Conservation (phyloP, 2,888 invertebrate genomes). For the Trachelus troglodyta region DNA sequence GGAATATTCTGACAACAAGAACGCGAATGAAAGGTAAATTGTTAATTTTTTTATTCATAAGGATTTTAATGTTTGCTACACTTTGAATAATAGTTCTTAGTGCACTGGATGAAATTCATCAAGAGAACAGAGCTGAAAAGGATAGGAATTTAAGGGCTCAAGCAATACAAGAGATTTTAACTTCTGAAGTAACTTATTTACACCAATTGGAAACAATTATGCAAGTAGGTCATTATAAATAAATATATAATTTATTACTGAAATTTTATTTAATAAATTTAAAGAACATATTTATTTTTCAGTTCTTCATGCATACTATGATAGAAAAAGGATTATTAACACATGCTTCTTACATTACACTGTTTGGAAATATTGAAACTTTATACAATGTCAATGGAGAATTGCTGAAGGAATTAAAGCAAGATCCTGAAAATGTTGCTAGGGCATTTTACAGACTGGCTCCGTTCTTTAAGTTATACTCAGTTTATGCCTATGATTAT, state of each 20-base stretch:
- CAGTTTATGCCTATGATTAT: slow-evolving; percentile 81
- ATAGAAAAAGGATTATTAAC: slow-evolving; percentile 69
- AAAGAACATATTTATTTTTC: slow-evolving; percentile 27
- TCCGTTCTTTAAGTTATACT: slow-evolving; percentile 83
- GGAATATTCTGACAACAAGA: slow-evolving; percentile 73
- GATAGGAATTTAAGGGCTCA: slow-evolving; percentile 65
- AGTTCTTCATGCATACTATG: slow-evolving; percentile 73
- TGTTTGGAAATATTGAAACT: slow-evolving; percentile 75
- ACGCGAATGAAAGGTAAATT: slow-evolving; percentile 70
- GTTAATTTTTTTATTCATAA: slow-evolving; percentile 3
- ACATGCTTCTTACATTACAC: slow-evolving; percentile 67
- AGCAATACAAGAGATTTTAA: slow-evolving; percentile 76
- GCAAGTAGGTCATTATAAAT: slow-evolving; percentile 61
- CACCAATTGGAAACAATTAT: slow-evolving; percentile 75
- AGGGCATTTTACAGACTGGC: slow-evolving; percentile 77
- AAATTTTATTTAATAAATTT: slow-evolving; percentile 1
- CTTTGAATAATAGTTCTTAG: slow-evolving; percentile 67
- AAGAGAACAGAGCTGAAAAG: slow-evolving; percentile 49
- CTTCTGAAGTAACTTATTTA: slow-evolving; percentile 77
- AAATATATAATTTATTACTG: slow-evolving; percentile 10
- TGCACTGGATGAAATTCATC: slow-evolving; percentile 68
- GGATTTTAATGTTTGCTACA: slow-evolving; percentile 2
- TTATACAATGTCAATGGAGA: slow-evolving; percentile 75
- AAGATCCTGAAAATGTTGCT: slow-evolving; percentile 71
- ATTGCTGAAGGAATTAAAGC: slow-evolving; percentile 71